Evolutionary conservation across 2,113 vertebrate genomes (phyloP), one percentile per base, ranked within the genome.

Genomic region (Shinisaurus crocodilurus): DNA sequence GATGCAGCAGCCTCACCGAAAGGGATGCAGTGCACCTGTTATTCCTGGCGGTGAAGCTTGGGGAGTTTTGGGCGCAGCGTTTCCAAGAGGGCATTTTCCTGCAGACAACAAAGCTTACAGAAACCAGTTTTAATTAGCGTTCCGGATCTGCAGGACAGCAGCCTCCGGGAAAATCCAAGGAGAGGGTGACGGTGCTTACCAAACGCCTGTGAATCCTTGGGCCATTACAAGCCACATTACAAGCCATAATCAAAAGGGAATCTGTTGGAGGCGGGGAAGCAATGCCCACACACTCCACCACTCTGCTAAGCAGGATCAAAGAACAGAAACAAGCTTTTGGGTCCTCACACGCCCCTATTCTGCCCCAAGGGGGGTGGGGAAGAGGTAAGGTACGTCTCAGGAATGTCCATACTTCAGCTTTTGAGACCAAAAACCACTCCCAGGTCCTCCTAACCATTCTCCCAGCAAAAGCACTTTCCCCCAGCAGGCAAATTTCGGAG

Each of bases 171-270:
- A 69, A 77, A 85, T 9, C 72, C 82, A 40, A 40, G 48, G n/a
- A 40, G 12, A 81, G 85, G 89, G 29, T 67, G 90, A 89, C 10
- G 37, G 34, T 83, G 69, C 87, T 94, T 75, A 32, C 13, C 92
- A 91, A 69, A 74, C 1, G 5, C 32, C 54, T 74, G 27, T 83
- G 86, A 93, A 89, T 75, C 65, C 54, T 82, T 80, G 86, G 69
- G 91, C 85, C n/a, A 34, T 80, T 63, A 86, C n/a, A n/a, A n/a
- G 54, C 57, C 86, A 91, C 87, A 87, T 18, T 91, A 90, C 90
- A 85, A 0, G 0, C 40, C 65, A 87, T 34, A 94, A 94, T 91
- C 82, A 89, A 96, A 89, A 94, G 88, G 29, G 1, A 0, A 84
- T 70, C 45, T 23, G 2, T 63, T 23, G n/a, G 72, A 45, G 25